phyloP scores from a whole-genome alignment of 2,113 vertebrate species.

The Euleptes europaea region DNA sequence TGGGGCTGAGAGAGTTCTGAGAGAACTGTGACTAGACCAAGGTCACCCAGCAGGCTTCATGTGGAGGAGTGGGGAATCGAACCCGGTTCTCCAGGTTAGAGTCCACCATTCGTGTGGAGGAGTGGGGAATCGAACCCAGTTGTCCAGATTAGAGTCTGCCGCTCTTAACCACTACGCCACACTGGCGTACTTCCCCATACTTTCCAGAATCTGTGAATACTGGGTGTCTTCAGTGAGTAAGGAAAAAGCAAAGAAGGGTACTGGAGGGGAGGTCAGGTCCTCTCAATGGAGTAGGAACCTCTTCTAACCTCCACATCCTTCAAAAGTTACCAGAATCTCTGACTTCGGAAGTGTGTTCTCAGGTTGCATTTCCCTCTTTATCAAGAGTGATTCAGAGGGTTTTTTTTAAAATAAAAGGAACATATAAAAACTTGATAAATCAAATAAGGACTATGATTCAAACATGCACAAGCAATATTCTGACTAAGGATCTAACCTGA shows the following conservation, averaged over 20 bases:
- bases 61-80: too few species aligned
- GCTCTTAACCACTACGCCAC: too few species aligned
- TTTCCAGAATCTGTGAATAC: background rate
- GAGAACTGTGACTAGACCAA: too few species aligned
- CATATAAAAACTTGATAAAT: background rate
- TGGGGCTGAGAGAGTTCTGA: too few species aligned
- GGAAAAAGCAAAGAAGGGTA: background rate
- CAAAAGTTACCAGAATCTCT: background rate
- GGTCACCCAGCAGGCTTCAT: too few species aligned
- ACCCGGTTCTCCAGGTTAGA: too few species aligned
- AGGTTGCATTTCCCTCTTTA: background rate
- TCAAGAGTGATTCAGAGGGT: too few species aligned
- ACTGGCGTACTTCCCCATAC: background rate
- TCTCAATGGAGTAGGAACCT: background rate
- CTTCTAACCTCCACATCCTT: background rate
- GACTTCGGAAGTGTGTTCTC: background rate
- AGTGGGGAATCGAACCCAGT: too few species aligned
- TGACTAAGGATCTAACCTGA: background rate
- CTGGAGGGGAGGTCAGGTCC: background rate
- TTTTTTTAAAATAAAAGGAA: background rate
- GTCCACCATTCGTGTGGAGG: too few species aligned
- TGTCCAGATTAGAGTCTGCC: too few species aligned
- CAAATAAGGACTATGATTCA: background rate
- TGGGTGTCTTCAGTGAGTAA: background rate
- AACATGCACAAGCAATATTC: background rate